These are phyloP conservation scores for Ectemnius cavifrons DNA, from an alignment of 2,888 invertebrate species.

Conservation along the genomic window DNA sequence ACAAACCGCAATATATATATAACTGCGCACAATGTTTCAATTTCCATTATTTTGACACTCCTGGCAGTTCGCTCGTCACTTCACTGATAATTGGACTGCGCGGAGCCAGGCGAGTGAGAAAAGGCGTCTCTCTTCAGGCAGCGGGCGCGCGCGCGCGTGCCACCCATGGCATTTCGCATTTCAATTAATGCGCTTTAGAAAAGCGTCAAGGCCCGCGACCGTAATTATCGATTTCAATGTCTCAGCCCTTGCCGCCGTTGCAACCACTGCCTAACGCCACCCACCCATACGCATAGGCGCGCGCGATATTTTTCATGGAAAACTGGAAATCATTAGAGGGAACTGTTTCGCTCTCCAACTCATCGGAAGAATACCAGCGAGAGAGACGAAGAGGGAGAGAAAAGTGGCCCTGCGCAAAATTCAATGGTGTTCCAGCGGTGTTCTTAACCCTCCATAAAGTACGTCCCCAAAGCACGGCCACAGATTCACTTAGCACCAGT, in stretches of 20 bases:
- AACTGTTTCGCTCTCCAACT: background rate
- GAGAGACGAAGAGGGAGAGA: conserved; percentile 21
- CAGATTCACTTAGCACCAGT: conserved; percentile 74
- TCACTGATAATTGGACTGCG: conserved; percentile 7
- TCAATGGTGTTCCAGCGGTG: conserved; percentile 56
- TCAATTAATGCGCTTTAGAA: conserved; percentile 6
- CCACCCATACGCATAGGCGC: background rate
- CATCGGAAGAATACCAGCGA: conserved; percentile 33
- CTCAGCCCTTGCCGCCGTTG: background rate
- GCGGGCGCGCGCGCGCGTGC: background rate
- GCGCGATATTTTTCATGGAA: background rate
- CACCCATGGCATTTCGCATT: conserved; percentile 1
- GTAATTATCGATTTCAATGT: conserved; percentile 8
- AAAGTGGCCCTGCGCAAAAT: conserved; percentile 53
- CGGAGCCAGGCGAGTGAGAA: background rate
- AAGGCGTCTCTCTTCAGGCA: conserved; percentile 9
- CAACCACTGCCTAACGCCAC: background rate
- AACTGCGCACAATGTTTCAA: conserved; percentile 35
- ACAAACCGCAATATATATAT: conserved; percentile 37
- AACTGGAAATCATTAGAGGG: background rate
- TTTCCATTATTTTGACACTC: conserved; percentile 43
- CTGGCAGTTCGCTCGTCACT: background rate
- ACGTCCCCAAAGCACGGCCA: conserved; percentile 65
- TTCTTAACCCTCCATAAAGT: conserved; percentile 55
- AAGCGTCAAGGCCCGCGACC: background rate